A percentile compares a stretch with the other conserved stretches of the same genome.
Evolutionary conservation across 2,797 vertebrate genomes (phyloP).

Genomic region (Sebastes hubbsi): DNA sequence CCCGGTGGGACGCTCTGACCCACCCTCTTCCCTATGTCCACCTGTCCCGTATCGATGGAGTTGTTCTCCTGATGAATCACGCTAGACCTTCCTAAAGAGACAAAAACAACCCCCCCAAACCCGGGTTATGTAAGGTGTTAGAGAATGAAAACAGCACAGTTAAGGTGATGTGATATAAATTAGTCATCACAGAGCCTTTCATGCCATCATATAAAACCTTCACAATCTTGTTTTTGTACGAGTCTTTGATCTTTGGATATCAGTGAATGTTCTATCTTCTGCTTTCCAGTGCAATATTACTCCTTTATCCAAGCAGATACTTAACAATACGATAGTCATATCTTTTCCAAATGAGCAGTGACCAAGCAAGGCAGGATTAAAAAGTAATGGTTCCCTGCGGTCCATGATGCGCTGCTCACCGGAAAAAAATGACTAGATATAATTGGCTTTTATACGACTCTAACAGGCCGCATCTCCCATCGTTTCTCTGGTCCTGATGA

Average conservation of each 20-base stretch:
- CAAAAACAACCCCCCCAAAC: slow-evolving; percentile 17
- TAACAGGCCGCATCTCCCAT: slow-evolving; percentile 44
- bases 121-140: not conserved
- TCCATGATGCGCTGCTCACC: slow-evolving; percentile 48
- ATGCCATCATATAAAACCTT: slow-evolving; percentile 16
- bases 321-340: slow-evolving; percentile 39
- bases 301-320: slow-evolving; percentile 32
- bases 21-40: slow-evolving; percentile 90
- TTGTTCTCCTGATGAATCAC: slow-evolving; percentile 92
- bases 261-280: slow-evolving; percentile 18
- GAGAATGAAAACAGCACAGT: not conserved
- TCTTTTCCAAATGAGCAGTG: slow-evolving; percentile 59
- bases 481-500: slow-evolving; percentile 50
- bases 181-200: slow-evolving; percentile 8
- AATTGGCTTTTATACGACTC: slow-evolving; percentile 71
- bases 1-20: slow-evolving; percentile 92
- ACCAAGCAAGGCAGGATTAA: slow-evolving; percentile 51
- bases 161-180: not conserved
- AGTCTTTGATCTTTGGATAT: slow-evolving; percentile 20
- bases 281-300: slow-evolving; percentile 22
- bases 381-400: slow-evolving; percentile 53
- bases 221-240: slow-evolving; percentile 9
- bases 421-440: slow-evolving; percentile 57
- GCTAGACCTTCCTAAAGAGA: slow-evolving; percentile 84
- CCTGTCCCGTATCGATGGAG: slow-evolving; percentile 94